These are phyloP conservation scores for Caenorhabditis sinica DNA, from an alignment of 2,888 invertebrate genomes.

Conservation along the genomic window DNA sequence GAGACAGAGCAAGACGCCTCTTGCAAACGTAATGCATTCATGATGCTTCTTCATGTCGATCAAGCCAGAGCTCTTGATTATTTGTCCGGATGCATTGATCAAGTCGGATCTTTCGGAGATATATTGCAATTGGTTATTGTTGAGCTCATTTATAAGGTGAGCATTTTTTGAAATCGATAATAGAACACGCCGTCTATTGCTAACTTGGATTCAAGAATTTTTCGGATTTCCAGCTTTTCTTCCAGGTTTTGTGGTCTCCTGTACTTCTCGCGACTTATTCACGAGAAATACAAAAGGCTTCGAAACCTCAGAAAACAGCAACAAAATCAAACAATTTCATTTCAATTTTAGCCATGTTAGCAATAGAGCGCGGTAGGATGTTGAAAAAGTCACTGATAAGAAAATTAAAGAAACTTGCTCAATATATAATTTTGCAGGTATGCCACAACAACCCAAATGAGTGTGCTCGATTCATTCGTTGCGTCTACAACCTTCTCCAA, in stretches of 20 bases:
- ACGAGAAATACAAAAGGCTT: too few relatives aligned
- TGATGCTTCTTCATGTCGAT: constrained; percentile 98
- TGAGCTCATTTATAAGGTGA: constrained; percentile 97
- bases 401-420: too few relatives aligned
- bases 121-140: constrained; percentile 98
- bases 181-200: too few relatives aligned
- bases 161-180: neutral
- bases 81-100: constrained; percentile 86
- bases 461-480: constrained; percentile 96
- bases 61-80: constrained; percentile 91
- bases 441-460: constrained; percentile 97
- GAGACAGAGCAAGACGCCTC: constrained; percentile 99
- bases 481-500: constrained; percentile 97
- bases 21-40: constrained; percentile 98
- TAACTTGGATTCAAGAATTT: too few relatives aligned
- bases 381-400: too few relatives aligned
- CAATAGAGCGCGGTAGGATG: too few relatives aligned
- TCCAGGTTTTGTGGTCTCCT: too few relatives aligned
- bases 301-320: too few relatives aligned
- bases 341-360: too few relatives aligned
- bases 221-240: too few relatives aligned
- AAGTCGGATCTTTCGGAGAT: constrained; percentile 91
- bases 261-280: too few relatives aligned
- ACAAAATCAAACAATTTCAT: too few relatives aligned
- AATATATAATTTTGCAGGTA: constrained; percentile 87